Evolutionary conservation across 2,888 invertebrate genomes (phyloP), one percentile per base, ranked within the genome.

Genomic region (Hypena proboscidalis): DNA sequence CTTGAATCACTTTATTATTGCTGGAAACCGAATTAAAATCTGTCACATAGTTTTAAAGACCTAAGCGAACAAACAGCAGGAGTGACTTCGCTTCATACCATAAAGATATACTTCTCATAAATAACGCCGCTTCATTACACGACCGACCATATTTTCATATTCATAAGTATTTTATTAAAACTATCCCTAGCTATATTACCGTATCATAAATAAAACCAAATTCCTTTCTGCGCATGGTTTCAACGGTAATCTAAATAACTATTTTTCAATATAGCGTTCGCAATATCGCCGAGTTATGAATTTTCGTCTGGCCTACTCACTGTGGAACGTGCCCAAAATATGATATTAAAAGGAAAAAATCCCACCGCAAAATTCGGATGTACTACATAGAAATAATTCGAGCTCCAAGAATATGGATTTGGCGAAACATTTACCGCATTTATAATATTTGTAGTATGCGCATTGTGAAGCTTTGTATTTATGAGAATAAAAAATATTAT

Each of bases 251-350:
- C 81, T 80, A 82, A 84, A 85, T 83, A 85, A 86, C 84, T 84
- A 87, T 83, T 86, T 88, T 88, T 88, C 86, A 88, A 88, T 88
- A 86, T 74, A 78, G 75, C 74, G 42, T 13, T 47, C 40, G 69
- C 76, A 76, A 78, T 78, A 80, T 74, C 54, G 69, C 67, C 56
- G 64, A 70, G 79, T 77, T 83, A 85, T 87, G 86, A 86, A 87
- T 87, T 86, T 83, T 80, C 68, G 75, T 75, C 64, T 69, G 70
- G 71, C 76, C 73, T 73, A 70, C 69, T 72, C 66, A 52, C 61
- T 55, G 58, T 15, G 50, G 66, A 58, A 85, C 88, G 86, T 88
- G 87, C 76, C 65, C 64, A 36, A 79, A 84, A 85, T 87, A 79
- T 79, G 58, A 72, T 77, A 76, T 74, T 63, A 62, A 57, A 61